Evolutionary conservation across 1,140 invertebrate species (phyloP).

Genomic region (Listronotus bonariensis): DNA sequence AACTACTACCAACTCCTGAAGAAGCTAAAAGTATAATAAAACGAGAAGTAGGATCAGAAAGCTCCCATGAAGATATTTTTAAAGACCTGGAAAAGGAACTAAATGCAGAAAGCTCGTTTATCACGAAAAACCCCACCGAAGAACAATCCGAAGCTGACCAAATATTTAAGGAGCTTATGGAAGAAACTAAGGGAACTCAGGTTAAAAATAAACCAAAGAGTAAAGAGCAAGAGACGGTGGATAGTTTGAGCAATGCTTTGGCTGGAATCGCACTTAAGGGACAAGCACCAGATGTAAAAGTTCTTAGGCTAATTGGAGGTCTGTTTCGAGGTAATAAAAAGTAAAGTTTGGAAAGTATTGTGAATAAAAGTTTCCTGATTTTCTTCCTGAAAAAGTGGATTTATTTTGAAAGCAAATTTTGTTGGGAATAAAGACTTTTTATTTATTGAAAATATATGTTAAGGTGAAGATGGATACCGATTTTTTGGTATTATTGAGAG

Average conservation of each 20-base stretch:
- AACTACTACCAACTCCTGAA: conserved; percentile 33
- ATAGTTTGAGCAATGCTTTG: conserved; percentile 19
- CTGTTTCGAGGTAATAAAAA: conserved; percentile 12
- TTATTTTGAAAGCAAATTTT: not conserved
- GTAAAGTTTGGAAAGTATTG: not conserved
- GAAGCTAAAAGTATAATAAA: conserved; percentile 37
- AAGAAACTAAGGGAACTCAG: conserved; percentile 38
- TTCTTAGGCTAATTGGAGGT: conserved; percentile 20
- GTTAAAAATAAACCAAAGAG: conserved; percentile 10
- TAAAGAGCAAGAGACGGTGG: conserved; percentile 20
- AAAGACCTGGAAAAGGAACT: conserved; percentile 44
- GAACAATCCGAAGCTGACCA: conserved; percentile 42
- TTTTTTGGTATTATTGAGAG: conserved; percentile 17
- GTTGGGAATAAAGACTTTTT: not conserved
- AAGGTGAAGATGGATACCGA: not conserved
- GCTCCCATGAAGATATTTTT: conserved; percentile 42
- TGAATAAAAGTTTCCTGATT: not conserved
- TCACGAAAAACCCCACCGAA: conserved; percentile 25
- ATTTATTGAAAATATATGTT: not conserved
- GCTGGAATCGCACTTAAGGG: conserved; percentile 22
- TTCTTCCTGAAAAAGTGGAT: not conserved
- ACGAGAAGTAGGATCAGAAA: conserved; percentile 31
- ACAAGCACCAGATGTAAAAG: conserved; percentile 11
- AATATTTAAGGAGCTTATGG: conserved; percentile 50
- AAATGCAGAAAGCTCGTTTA: conserved; percentile 21